Evolutionary conservation across 2,797 vertebrate genomes (phyloP), one percentile per base, ranked within the genome.

Genomic region (Falco novaeseelandiae): DNA sequence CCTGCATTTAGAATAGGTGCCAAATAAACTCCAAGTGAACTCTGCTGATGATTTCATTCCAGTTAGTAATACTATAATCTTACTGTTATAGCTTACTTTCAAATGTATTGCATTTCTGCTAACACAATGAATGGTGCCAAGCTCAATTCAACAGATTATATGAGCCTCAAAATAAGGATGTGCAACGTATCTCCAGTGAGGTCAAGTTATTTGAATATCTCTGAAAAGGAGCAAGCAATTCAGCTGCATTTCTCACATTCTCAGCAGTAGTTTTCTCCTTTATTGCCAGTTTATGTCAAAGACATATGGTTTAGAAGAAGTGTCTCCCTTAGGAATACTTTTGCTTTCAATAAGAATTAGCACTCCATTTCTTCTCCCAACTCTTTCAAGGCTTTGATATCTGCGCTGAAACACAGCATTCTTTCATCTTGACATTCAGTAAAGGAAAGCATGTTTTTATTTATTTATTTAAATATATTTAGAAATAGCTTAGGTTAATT

Each of bases 271-370:
- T 62, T 90, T 96, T 90, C 71, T 92, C 80, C 71, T 87, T 95
- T 95, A 90, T 84, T 93, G 87, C 79, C 65, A 86, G 79, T 87
- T 94, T 96, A 91, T 96, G 86, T 91, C 85, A 96, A 97, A 94
- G 78, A 93, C 74, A 91, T 82, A 92, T 44, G 61, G 83, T 90
- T 80, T 62, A 52, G 76, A 84, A 96, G 63, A 87, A 95, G 51
- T n/a, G 34, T 42, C 38, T 94, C 79, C 94, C 78, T 76, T 63
- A 86, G 72, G 76, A 95, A 96, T 94, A 66, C 20, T 88, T 95
- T 69, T 87, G 44, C 81, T 97, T 96, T 97, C 87, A 94, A 26
- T 90, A 97, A 89, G 93, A 96, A 97, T 96, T 96, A 96, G 17
- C 61, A 66, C 81, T 83, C 72, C 72, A 83, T 91, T 94, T 96